Conservation (phyloP, 2,797 vertebrate genomes). For the Myotis vivesi region DNA sequence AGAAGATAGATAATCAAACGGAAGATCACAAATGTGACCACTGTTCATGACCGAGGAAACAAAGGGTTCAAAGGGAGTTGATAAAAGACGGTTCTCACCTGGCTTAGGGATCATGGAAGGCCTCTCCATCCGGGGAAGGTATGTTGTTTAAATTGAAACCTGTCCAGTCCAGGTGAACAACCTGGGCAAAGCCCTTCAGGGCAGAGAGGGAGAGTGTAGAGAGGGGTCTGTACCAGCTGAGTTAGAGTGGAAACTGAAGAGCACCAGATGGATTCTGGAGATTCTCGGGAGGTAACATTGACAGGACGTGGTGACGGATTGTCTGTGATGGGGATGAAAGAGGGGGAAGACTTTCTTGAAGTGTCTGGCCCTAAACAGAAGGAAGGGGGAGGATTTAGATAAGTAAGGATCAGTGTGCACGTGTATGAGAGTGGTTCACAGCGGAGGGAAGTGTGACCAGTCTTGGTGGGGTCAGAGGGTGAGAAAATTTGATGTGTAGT, state of each 20-base stretch:
- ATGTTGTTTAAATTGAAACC: background rate
- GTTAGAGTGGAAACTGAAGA: background rate
- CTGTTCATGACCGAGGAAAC: background rate
- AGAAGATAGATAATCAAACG: background rate
- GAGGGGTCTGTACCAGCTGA: background rate
- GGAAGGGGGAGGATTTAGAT: slow-evolving; percentile 23
- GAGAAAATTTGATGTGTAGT: background rate
- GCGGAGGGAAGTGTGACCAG: background rate
- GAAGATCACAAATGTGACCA: background rate
- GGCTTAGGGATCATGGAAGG: background rate
- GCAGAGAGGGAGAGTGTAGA: background rate
- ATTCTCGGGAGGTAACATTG: background rate
- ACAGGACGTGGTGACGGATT: background rate
- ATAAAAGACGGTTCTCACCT: background rate
- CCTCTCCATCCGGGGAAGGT: background rate
- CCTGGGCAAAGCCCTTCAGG: background rate
- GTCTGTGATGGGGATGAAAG: background rate
- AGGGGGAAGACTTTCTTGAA: slow-evolving; percentile 12
- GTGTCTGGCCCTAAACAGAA: background rate
- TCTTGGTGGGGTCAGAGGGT: background rate
- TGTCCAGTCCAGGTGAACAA: background rate
- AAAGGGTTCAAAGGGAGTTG: background rate
- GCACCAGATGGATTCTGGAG: background rate
- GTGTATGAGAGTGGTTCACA: background rate
- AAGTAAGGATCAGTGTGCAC: background rate